These are phyloP conservation scores for Oxycera nigricornis DNA, from an alignment of 2,888 invertebrate species.

Conservation along the genomic window DNA sequence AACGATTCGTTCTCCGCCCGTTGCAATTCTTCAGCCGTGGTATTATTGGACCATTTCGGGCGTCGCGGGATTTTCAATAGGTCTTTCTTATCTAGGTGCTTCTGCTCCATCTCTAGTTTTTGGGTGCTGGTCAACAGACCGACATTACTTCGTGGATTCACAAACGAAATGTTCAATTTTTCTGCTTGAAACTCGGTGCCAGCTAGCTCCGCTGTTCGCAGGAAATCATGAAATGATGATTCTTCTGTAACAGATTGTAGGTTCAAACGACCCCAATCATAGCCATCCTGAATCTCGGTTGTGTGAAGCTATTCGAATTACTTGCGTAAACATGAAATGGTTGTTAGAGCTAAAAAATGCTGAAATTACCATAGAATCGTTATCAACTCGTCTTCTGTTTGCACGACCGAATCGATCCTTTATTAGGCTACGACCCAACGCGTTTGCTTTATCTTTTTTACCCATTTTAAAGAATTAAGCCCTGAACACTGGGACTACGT, in stretches of 20 bases:
- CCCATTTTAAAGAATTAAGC: constrained; percentile 65
- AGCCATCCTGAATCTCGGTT: constrained; percentile 87
- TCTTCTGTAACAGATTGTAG: constrained; percentile 94
- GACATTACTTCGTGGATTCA: constrained; percentile 68
- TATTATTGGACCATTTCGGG: constrained; percentile 80
- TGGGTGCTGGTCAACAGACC: constrained; percentile 71
- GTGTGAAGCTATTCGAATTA: constrained; percentile 70
- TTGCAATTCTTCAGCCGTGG: constrained; percentile 81
- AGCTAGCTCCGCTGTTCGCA: constrained; percentile 93
- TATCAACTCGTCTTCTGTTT: constrained; percentile 71
- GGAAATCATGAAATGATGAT: constrained; percentile 94
- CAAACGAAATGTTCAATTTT: constrained; percentile 82
- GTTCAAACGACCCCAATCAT: constrained; percentile 89
- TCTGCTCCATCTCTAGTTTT: constrained; percentile 63
- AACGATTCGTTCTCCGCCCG: constrained; percentile 82
- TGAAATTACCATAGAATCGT: constrained; percentile 74
- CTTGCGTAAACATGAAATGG: not conserved
- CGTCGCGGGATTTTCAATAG: constrained; percentile 83
- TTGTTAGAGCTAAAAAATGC: constrained; percentile 15
- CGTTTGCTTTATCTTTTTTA: constrained; percentile 71
- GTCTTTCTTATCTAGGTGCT: constrained; percentile 68
- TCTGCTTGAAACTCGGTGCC: constrained; percentile 93
- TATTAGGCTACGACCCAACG: constrained; percentile 74
- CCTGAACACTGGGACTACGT: not conserved
- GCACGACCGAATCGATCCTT: constrained; percentile 76